Evolutionary conservation across 2,888 invertebrate genomes (phyloP), one percentile per base, ranked within the genome.

Genomic region (Tholera decimalis): DNA sequence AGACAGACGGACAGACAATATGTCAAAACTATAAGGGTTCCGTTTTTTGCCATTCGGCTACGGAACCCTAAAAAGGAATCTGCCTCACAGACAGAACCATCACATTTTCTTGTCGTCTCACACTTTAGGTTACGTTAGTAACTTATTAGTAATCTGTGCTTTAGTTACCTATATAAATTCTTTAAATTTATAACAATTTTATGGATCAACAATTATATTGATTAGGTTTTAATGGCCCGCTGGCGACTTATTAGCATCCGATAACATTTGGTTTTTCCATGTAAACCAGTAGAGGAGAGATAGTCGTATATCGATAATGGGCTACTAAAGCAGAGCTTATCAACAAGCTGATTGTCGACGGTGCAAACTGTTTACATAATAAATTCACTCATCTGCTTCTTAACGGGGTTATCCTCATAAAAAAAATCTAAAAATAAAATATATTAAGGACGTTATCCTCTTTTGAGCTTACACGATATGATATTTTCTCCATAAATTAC

Each of bases 301-400:
- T 46, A 44, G 30, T 24, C 43, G 9, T 15, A 22, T 9, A 35
- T 43, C 24, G 24, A 22, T 35, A 49, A 50, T 33, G 35, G 30
- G 9, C 22, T 51, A 9, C 26, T 72, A 51, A 51, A 26, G 33
- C 26, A 26, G 26, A 30, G 33, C 37, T 37, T 50, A 50, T 50
- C 63, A 13, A 20, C 9, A 8, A n/a, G 73, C 54, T 73, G 73
- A 69, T 54, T 73, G 73, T 43, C 4, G 11, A 9, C 39, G 24
- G n/a, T 4, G 39, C n/a, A 2, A 62, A 26, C 35, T 53, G 64
- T 15, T n/a, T n/a, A n/a, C 54, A 5, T 51, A 13, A 41, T 47
- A 35, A 35, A 64, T 35, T 22, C 13, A 18, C n/a, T 8, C 24
- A 8, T 0, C 41, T 33, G 44, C 24, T n/a, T n/a, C 30, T 33